Evolutionary conservation across 2,888 invertebrate species (phyloP).

Genomic region (Leucozona laternaria): DNA sequence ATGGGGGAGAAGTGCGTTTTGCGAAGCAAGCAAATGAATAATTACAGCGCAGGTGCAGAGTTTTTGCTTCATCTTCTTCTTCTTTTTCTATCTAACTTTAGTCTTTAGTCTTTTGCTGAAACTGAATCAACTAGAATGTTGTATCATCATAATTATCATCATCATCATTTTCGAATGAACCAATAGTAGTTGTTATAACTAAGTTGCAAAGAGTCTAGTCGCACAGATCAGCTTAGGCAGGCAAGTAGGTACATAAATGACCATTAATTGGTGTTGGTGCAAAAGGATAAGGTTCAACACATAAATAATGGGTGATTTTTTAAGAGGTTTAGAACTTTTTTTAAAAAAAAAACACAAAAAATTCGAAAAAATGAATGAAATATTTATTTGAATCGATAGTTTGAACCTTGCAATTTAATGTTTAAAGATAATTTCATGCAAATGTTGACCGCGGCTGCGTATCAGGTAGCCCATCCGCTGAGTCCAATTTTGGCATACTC

Average conservation of each 20-base stretch:
- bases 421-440: too few relatives aligned
- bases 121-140: slow-evolving; percentile 54
- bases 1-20: slow-evolving; percentile 68
- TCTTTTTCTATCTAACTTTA: slow-evolving; percentile 32
- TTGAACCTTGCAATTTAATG: too few relatives aligned
- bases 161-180: not conserved
- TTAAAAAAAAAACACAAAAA: too few relatives aligned
- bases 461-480: too few relatives aligned
- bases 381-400: too few relatives aligned
- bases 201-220: slow-evolving; percentile 4
- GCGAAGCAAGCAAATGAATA: slow-evolving; percentile 57
- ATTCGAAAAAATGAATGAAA: too few relatives aligned
- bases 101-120: slow-evolving; percentile 16
- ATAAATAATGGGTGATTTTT: too few relatives aligned
- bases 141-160: slow-evolving; percentile 50
- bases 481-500: too few relatives aligned
- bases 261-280: slow-evolving; percentile 61
- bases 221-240: not conserved
- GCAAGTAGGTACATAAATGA: too few relatives aligned
- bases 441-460: too few relatives aligned
- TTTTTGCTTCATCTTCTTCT: slow-evolving; percentile 24
- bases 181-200: slow-evolving; percentile 54
- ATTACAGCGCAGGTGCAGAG: slow-evolving; percentile 74
- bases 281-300: slow-evolving; percentile 64
- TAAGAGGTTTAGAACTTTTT: too few relatives aligned